Base-by-base conservation (phyloP, 2,113 vertebrate genomes). In the Solea solea region DNA sequence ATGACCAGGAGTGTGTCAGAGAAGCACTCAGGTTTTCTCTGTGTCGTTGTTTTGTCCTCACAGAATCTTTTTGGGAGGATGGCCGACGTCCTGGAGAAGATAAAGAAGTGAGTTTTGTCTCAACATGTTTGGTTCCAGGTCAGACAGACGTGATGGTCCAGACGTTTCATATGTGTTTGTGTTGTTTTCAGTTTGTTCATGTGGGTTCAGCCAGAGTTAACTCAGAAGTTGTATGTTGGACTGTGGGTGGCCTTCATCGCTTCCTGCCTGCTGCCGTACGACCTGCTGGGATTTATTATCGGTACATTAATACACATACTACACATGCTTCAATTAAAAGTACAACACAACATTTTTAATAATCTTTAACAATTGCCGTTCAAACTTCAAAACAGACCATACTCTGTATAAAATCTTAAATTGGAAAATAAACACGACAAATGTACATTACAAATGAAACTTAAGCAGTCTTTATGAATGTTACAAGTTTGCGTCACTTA, bases 21-120 rank as follows among this genome's bases (percentile, higher is more conserved):
- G n/a, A n/a, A n/a, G n/a, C n/a, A n/a, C n/a, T 21, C 21, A 21
- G 1, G 21, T 21, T 21, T 21, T 21, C 21, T 21, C 21, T 21
- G 21, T 21, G 21, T 2, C 9, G 13, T 15, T 40, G 1, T 12
- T 27, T 52, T 0, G 1, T 64, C 14, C 21, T 41, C 7, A 42
- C 93, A 99, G 98, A 99, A 98, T 82, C 93, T 99, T 57, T 99
- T 99, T 83, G 98, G 98, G 75, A 98, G 94, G 93, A 98, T 99
- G 97, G 94, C 98, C 0, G 96, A 98, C 86, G 95, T 98, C 86
- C 87, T 99, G 92, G 98, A 99, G 87, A 99, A 99, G 90, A 97
- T 99, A 56, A 98, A 96, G 85, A 99, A 99, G 98, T 99, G 81
- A 94, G 97, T 95, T 55, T 49, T 21, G 1, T 40, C 9, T 15